Conservation (phyloP, 2,888 invertebrate genomes). For the Tryphoninae sp. region DNA sequence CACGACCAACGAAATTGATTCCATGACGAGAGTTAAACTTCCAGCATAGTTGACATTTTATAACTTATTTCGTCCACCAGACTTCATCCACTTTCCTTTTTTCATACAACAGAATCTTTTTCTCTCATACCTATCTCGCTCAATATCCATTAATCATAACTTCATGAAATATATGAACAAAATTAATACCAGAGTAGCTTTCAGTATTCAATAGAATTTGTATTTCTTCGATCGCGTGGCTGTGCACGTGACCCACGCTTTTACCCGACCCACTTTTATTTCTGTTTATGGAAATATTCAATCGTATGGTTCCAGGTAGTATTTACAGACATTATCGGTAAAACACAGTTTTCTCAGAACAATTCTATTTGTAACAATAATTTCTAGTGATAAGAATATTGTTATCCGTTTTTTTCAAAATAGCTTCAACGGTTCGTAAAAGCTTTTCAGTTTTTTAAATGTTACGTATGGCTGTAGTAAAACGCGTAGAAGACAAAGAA, state of each 20-base stretch:
- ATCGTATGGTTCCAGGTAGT: neutral
- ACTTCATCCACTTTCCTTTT: neutral
- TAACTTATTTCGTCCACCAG: neutral
- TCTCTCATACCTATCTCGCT: neutral
- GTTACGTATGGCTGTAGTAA: too few relatives aligned
- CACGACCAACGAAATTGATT: slow-evolving; percentile 68
- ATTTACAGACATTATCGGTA: neutral
- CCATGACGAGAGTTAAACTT: slow-evolving; percentile 50
- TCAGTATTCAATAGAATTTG: neutral
- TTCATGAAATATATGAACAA: neutral
- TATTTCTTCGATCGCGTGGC: slow-evolving; percentile 24
- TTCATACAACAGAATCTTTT: neutral
- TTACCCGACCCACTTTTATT: neutral
- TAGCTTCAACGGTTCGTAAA: neutral
- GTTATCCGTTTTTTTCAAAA: neutral
- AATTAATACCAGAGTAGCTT: neutral
- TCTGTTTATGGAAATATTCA: neutral
- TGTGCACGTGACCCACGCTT: slow-evolving; percentile 25
- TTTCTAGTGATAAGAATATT: neutral
- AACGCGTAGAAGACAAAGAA: too few relatives aligned
- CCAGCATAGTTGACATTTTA: slow-evolving; percentile 35
- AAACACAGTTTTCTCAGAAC: neutral
- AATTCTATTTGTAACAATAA: neutral
- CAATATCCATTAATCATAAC: neutral
- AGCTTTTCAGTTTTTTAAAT: neutral